Evolutionary conservation across 2,888 invertebrate genomes (phyloP).

Genomic region (Amorpha juglandis): DNA sequence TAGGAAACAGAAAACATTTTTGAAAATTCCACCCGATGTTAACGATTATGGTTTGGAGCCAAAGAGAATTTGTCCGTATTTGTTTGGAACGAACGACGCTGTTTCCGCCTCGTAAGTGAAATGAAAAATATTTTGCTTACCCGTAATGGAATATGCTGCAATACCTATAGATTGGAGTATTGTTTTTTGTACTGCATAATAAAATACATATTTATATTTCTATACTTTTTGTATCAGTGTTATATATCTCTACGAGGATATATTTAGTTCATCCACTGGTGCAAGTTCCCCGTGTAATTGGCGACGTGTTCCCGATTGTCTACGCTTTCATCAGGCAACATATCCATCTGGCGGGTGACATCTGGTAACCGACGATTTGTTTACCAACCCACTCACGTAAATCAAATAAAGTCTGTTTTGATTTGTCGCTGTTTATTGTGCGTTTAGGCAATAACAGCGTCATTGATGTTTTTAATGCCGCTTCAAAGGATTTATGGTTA

Average conservation of each 20-base stretch:
- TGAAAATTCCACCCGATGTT: conserved; percentile 9
- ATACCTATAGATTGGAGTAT: background rate
- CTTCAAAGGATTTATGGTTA: conserved; percentile 16
- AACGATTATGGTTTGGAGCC: background rate
- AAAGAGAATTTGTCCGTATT: too few species aligned
- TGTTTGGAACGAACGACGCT: background rate
- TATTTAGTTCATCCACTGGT: background rate
- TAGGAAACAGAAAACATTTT: conserved; percentile 14
- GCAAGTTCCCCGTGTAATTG: background rate
- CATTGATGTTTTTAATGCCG: conserved; percentile 22
- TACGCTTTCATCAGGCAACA: conserved; percentile 8
- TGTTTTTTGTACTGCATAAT: too few species aligned
- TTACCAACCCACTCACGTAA: conserved; percentile 27
- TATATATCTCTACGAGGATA: background rate
- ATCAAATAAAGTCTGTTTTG: conserved; percentile 25
- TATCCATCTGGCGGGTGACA: conserved; percentile 25
- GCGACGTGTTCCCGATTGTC: background rate
- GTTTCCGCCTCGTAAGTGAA: background rate
- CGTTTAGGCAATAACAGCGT: conserved; percentile 12
- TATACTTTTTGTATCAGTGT: too few species aligned
- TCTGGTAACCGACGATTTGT: conserved; percentile 29
- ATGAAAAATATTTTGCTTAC: conserved; percentile 8
- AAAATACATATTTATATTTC: too few species aligned
- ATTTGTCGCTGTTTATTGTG: conserved; percentile 18
- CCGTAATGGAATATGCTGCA: too few species aligned